Percentiles rank a stretch among this genome's conserved stretches.
Conservation (phyloP, 37 sponge, comb jelly and placozoan species). For the Mnemiopsis leidyi region DNA sequence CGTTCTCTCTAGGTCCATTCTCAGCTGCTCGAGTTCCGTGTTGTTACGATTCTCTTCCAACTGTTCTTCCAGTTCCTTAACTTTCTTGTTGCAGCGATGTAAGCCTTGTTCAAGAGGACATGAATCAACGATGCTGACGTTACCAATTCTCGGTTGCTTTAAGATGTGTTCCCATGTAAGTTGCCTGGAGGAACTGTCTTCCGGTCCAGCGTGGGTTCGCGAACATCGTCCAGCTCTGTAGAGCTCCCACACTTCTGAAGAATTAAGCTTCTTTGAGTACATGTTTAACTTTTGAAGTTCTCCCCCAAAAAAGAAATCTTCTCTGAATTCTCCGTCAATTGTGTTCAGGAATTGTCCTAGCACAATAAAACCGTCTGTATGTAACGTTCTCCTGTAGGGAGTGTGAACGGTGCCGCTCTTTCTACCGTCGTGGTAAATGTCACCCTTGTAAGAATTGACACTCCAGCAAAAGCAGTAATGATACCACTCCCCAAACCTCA, state of each 20-base stretch:
- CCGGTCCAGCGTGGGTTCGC: background rate
- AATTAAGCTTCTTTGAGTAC: background rate
- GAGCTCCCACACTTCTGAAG: background rate
- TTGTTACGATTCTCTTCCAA: background rate
- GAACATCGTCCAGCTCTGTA: background rate
- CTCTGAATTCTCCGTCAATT: background rate
- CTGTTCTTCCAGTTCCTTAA: background rate
- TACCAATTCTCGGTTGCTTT: background rate
- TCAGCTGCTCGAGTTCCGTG: background rate
- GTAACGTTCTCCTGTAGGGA: background rate
- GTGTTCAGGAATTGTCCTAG: background rate
- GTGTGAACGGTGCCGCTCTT: background rate
- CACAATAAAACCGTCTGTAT: background rate
- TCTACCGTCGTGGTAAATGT: background rate
- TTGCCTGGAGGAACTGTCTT: background rate
- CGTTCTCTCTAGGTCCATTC: background rate
- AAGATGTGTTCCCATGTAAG: background rate
- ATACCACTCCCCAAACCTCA: background rate
- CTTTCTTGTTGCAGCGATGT: too few relatives aligned
- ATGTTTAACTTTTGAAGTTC: background rate
- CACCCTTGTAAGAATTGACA: background rate
- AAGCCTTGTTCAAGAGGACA: background rate
- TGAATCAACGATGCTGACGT: background rate
- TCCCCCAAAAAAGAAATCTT: background rate
- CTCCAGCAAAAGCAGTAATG: background rate